Percentiles rank a stretch among this genome's conserved stretches.
These are phyloP conservation scores for Synaphobranchus kaupii DNA, from an alignment of 2,797 vertebrate genomes.

Conservation along the genomic window DNA sequence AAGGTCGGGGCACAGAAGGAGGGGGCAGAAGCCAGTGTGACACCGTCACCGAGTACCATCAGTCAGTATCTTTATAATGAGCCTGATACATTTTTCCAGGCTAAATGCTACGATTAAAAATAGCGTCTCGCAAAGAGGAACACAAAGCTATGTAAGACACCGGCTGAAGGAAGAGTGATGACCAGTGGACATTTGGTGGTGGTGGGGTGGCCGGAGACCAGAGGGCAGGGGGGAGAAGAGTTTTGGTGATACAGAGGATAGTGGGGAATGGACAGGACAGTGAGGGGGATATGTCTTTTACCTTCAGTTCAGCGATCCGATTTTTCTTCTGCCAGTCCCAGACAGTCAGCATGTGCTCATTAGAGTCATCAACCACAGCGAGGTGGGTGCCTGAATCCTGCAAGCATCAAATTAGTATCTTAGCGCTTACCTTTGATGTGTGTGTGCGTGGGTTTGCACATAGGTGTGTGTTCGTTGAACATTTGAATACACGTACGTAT, in stretches of 20 bases:
- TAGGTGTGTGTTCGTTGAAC: not conserved
- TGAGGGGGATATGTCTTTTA: constrained; percentile 51
- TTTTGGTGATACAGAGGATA: not conserved
- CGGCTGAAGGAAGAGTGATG: not conserved
- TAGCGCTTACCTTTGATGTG: too few relatives aligned
- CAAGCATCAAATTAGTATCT: not conserved
- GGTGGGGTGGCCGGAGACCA: not conserved
- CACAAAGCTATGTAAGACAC: not conserved
- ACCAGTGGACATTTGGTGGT: not conserved
- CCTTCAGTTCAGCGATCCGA: constrained; percentile 96
- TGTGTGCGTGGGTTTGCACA: not conserved
- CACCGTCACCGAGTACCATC: constrained; percentile 6
- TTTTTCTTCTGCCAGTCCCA: constrained; percentile 97
- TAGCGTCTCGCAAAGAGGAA: not conserved
- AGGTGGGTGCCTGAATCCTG: constrained; percentile 94
- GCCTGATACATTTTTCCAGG: too few relatives aligned
- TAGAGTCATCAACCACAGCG: constrained; percentile 94
- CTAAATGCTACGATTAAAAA: too few relatives aligned
- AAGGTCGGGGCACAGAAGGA: not conserved
- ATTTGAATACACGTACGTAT: not conserved
- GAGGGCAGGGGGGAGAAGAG: not conserved
- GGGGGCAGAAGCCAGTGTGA: not conserved
- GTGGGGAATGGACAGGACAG: constrained; percentile 4
- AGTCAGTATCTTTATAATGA: not conserved
- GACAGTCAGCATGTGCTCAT: constrained; percentile 96